phyloP scores from a whole-genome alignment of 2,888 invertebrate genomes.

The Lepetodrilus schrolli region DNA sequence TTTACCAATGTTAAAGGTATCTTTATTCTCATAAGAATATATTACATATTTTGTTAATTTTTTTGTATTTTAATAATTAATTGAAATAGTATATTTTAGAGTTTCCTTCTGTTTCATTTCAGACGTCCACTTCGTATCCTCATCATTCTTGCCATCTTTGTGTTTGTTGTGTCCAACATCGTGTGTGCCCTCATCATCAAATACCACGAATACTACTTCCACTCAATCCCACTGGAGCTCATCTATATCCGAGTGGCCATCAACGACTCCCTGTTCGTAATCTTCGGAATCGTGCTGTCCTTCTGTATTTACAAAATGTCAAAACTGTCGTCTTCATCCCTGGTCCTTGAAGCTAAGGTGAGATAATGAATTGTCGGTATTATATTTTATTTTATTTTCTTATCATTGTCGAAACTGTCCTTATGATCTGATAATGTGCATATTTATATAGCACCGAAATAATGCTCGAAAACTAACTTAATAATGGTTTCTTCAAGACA shows the following conservation, averaged over 20 bases:
- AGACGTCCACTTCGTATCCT: constrained; percentile 59
- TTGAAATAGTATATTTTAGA: too few relatives aligned
- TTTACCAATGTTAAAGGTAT: too few relatives aligned
- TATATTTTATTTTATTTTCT: too few relatives aligned
- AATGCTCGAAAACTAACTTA: too few relatives aligned
- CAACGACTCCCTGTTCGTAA: constrained; percentile 71
- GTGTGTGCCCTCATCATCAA: constrained; percentile 64
- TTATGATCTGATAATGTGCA: too few relatives aligned
- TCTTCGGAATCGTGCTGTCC: constrained; percentile 64
- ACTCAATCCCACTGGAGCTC: constrained; percentile 56
- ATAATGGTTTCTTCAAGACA: too few relatives aligned
- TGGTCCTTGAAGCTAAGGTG: constrained; percentile 74
- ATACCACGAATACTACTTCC: constrained; percentile 45
- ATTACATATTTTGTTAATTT: too few relatives aligned
- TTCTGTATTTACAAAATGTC: constrained; percentile 70
- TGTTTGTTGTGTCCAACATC: constrained; percentile 69
- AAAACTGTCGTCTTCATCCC: constrained; percentile 67
- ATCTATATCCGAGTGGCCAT: constrained; percentile 68
- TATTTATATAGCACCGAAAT: too few relatives aligned
- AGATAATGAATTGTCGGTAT: too few relatives aligned
- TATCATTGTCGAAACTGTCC: too few relatives aligned
- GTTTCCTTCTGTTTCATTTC: constrained; percentile 37
- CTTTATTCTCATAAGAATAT: too few relatives aligned
- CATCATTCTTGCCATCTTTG: constrained; percentile 56
- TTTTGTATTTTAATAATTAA: too few relatives aligned